phyloP scores from a whole-genome alignment of 2,888 invertebrate genomes.

The Drosophila tanythrix region DNA sequence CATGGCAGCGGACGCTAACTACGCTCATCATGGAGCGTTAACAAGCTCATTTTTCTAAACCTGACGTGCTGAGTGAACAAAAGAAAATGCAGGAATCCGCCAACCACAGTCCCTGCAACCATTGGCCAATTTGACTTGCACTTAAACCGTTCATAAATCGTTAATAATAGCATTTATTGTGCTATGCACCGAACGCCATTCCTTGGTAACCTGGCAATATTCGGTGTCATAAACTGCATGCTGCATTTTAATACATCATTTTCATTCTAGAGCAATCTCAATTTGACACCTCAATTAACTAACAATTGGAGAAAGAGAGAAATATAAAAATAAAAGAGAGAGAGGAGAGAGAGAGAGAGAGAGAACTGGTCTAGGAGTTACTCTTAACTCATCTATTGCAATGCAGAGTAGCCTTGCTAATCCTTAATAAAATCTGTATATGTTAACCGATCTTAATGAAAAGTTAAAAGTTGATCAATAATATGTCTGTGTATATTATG shows the following conservation, averaged over 20 bases:
- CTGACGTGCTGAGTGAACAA: constrained; percentile 70
- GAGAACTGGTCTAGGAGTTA: not conserved
- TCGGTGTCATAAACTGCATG: constrained; percentile 2
- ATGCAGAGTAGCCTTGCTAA: not conserved
- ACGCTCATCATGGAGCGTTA: constrained; percentile 82
- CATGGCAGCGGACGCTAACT: constrained; percentile 79
- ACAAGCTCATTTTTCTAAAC: constrained; percentile 82
- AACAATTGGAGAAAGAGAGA: too few relatives aligned
- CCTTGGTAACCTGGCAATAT: not conserved
- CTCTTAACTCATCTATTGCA: not conserved
- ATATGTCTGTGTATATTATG: not conserved
- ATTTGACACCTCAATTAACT: not conserved
- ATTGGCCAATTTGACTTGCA: constrained; percentile 33
- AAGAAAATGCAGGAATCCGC: constrained; percentile 18
- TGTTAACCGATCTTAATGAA: not conserved
- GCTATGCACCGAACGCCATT: constrained; percentile 22
- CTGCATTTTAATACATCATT: not conserved
- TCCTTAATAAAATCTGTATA: not conserved
- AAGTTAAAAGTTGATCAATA: not conserved
- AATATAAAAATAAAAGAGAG: not conserved
- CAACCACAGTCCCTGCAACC: constrained; percentile 4
- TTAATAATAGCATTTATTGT: constrained; percentile 54
- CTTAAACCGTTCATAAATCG: constrained; percentile 51
- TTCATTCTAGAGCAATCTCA: not conserved
- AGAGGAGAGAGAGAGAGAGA: not conserved